Conservation (phyloP, 2,113 vertebrate species). For the Ursus arctos region DNA sequence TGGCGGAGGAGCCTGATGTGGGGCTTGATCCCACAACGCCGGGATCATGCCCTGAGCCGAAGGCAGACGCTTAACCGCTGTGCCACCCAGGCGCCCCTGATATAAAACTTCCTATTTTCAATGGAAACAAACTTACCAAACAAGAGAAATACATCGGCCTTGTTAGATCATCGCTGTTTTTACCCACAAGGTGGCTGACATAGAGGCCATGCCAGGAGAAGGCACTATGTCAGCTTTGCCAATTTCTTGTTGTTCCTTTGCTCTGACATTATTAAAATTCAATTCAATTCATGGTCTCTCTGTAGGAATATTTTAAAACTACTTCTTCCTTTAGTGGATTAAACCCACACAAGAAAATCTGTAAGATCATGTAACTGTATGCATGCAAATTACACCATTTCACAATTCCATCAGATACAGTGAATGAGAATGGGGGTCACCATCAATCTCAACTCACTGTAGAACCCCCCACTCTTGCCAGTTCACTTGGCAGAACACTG, state of each 20-base stretch:
- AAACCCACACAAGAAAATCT: conserved; percentile 52
- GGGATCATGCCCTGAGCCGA: no score
- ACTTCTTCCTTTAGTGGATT: conserved; percentile 47
- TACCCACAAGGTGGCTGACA: neutral
- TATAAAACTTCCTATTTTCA: conserved; percentile 1
- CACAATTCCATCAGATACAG: neutral
- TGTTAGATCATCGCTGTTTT: neutral
- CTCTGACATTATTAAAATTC: conserved; percentile 40
- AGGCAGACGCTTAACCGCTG: no score
- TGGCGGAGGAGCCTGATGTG: no score
- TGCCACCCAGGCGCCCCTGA: neutral
- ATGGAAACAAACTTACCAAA: neutral
- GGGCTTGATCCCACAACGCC: no score
- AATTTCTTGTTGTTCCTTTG: neutral
- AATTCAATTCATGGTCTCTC: neutral
- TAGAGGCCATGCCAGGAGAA: neutral
- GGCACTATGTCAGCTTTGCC: neutral
- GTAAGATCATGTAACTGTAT: neutral
- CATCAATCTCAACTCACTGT: neutral
- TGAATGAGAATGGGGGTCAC: neutral
- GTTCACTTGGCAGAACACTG: neutral
- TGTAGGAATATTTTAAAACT: conserved; percentile 59
- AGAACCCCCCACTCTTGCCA: neutral
- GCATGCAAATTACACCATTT: neutral
- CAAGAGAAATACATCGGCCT: neutral